Conservation (phyloP, 2,888 invertebrate species). For the Gymnoscelis rufifasciata region DNA sequence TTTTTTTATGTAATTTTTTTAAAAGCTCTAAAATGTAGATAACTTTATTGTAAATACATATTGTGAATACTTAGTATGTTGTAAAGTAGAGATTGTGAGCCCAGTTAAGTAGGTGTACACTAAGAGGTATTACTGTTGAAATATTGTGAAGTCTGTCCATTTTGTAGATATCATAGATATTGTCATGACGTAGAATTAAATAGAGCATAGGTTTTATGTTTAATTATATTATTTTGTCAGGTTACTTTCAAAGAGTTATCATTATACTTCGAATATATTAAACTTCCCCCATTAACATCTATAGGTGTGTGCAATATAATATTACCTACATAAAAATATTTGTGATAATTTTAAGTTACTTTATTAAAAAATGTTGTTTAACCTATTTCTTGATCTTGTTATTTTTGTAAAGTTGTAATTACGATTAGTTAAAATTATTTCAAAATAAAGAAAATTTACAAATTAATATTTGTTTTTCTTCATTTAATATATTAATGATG, state of each 20-base stretch:
- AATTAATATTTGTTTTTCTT: slow-evolving; percentile 33
- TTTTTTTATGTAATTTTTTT: too few species aligned
- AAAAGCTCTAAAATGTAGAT: not conserved
- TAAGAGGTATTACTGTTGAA: slow-evolving; percentile 57
- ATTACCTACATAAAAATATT: slow-evolving; percentile 4
- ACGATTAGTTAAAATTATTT: slow-evolving; percentile 63
- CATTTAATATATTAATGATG: too few species aligned
- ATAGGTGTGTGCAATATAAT: slow-evolving; percentile 8
- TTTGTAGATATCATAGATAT: slow-evolving; percentile 56
- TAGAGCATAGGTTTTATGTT: not conserved
- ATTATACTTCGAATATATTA: too few species aligned
- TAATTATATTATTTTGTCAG: not conserved
- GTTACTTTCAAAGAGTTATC: too few species aligned
- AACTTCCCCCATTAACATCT: too few species aligned
- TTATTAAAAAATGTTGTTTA: slow-evolving; percentile 29
- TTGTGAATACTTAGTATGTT: slow-evolving; percentile 70
- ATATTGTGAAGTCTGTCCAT: slow-evolving; percentile 62
- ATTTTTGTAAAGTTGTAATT: slow-evolving; percentile 46
- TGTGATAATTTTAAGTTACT: slow-evolving; percentile 25
- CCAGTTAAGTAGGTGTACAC: slow-evolving; percentile 75
- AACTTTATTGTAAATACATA: slow-evolving; percentile 51
- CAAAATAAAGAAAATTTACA: slow-evolving; percentile 69
- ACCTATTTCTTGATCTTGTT: slow-evolving; percentile 47
- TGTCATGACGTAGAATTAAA: slow-evolving; percentile 16
- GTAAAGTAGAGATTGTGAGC: slow-evolving; percentile 77